Conservation (phyloP, 2,888 invertebrate genomes). For the Hypselothyrea guttata region DNA sequence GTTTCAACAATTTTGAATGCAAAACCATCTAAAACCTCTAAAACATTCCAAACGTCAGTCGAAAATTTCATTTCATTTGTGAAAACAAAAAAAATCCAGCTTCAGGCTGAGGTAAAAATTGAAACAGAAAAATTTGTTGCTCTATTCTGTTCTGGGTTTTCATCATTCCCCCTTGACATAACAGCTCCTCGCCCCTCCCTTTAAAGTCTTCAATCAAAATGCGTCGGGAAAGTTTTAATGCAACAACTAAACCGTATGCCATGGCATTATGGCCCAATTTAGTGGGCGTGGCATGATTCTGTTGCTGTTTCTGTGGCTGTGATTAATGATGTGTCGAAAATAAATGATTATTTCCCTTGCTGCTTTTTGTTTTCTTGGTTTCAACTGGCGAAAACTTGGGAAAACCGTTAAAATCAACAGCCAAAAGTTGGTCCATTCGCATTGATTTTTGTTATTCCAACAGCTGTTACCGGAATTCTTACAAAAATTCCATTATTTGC, state of each 20-base stretch:
- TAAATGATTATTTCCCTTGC: slow-evolving; percentile 65
- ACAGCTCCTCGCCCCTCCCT: slow-evolving; percentile 5
- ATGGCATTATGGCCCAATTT: background rate
- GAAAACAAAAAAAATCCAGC: slow-evolving; percentile 33
- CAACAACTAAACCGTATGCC: slow-evolving; percentile 31
- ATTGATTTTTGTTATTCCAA: slow-evolving; percentile 32
- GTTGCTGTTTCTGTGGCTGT: slow-evolving; percentile 23
- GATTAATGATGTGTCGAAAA: slow-evolving; percentile 77
- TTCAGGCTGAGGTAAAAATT: no score
- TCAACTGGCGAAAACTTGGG: slow-evolving; percentile 2
- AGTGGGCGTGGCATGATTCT: slow-evolving; percentile 40
- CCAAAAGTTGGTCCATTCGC: slow-evolving; percentile 41
- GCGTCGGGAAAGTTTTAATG: slow-evolving; percentile 73
- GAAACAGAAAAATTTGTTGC: slow-evolving; percentile 7
- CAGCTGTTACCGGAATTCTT: slow-evolving; percentile 3
- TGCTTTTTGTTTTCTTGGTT: slow-evolving; percentile 23
- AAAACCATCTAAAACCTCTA: no score
- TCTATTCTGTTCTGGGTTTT: slow-evolving; percentile 21
- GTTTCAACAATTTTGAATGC: no score
- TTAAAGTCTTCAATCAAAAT: slow-evolving; percentile 72
- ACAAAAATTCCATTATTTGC: background rate
- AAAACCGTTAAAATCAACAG: slow-evolving; percentile 6
- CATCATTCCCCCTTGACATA: slow-evolving; percentile 10
- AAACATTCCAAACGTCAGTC: no score
- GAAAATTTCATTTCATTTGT: slow-evolving; percentile 60